Evolutionary conservation across 2,888 invertebrate species (phyloP).

Genomic region (Habrosyne pyritoides): DNA sequence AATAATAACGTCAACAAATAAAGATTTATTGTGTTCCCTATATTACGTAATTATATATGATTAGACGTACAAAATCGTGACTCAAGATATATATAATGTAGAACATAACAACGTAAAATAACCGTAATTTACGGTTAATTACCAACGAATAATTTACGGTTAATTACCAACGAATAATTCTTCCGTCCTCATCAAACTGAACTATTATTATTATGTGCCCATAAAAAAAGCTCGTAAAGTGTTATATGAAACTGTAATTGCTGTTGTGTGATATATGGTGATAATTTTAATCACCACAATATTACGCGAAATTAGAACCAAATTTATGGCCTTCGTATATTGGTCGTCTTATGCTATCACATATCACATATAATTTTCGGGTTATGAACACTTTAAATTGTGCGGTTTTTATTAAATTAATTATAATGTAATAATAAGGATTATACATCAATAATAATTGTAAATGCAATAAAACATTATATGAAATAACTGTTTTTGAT

Average conservation of each 20-base stretch:
- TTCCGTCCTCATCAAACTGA: conserved; percentile 6
- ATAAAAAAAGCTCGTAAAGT: conserved; percentile 8
- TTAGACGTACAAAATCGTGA: conserved; percentile 4
- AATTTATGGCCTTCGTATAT: neutral
- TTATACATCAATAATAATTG: no score
- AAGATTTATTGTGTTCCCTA: neutral
- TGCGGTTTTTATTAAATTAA: no score
- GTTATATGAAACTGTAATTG: conserved; percentile 8
- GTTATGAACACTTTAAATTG: no score
- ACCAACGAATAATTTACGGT: neutral
- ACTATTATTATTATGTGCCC: conserved; percentile 8
- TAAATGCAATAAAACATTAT: no score
- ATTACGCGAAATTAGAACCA: neutral
- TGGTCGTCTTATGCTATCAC: neutral
- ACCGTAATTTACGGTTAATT: conserved; percentile 2
- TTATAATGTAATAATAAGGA: no score
- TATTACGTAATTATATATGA: neutral
- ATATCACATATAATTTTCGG: no score
- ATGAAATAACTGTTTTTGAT: no score
- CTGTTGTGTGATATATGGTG: neutral
- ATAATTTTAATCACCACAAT: neutral
- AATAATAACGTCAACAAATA: neutral
- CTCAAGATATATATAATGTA: neutral
- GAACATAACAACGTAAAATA: conserved; percentile 5
- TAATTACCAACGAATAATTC: conserved; percentile 7